A percentile compares a stretch with the other conserved stretches of the same genome.
These are phyloP conservation scores for Microctonus brassicae DNA, from an alignment of 2,888 invertebrate genomes.

Conservation along the genomic window DNA sequence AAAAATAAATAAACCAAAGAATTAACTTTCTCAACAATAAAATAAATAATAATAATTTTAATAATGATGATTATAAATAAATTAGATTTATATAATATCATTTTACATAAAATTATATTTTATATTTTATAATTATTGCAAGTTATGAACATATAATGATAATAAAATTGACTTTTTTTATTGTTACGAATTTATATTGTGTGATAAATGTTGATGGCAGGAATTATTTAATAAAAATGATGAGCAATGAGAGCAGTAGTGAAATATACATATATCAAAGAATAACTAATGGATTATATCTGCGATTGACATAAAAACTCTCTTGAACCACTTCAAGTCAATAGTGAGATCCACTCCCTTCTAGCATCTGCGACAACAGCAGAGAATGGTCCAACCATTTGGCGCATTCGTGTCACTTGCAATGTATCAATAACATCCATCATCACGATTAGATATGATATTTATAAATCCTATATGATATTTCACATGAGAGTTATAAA, in stretches of 20 bases:
- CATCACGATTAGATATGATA: slow-evolving; percentile 52
- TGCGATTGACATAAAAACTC: slow-evolving; percentile 59
- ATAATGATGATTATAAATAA: too few relatives aligned
- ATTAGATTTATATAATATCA: too few relatives aligned
- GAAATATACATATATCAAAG: slow-evolving; percentile 39
- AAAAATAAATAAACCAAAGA: neutral
- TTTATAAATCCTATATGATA: too few relatives aligned
- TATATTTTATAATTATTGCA: too few relatives aligned
- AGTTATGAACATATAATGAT: too few relatives aligned
- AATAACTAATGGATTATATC: slow-evolving; percentile 62
- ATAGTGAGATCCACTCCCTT: slow-evolving; percentile 33
- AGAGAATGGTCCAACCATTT: slow-evolving; percentile 40
- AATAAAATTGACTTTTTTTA: too few relatives aligned
- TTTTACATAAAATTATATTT: too few relatives aligned
- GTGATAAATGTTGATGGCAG: neutral
- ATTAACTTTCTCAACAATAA: neutral
- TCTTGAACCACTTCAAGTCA: slow-evolving; percentile 54
- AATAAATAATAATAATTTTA: neutral
- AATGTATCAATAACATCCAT: slow-evolving; percentile 67
- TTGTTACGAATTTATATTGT: neutral
- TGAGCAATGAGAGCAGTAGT: slow-evolving; percentile 30
- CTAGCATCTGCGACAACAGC: slow-evolving; percentile 47
- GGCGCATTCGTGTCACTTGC: slow-evolving; percentile 63
- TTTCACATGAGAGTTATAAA: too few relatives aligned
- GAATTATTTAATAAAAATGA: neutral